phyloP scores from a whole-genome alignment of 1,140 invertebrate genomes.

The Bombyx mandarina region DNA sequence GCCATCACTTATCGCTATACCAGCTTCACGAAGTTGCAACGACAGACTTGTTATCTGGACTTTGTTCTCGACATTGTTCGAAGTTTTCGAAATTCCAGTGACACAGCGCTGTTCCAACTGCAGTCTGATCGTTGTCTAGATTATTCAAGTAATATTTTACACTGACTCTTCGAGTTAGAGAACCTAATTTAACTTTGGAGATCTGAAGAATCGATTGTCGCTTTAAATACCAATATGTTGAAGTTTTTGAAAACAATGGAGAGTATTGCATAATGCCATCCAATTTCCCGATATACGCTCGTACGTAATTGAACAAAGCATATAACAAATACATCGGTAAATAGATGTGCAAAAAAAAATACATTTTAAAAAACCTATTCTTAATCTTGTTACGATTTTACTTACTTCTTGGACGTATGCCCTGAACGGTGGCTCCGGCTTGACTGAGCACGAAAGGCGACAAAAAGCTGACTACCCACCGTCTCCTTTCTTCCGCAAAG shows the following conservation, averaged over 20 bases:
- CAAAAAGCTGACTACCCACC: no score
- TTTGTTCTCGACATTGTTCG: slow-evolving; percentile 4
- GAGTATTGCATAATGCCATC: no score
- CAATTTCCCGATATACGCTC: no score
- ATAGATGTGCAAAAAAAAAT: no score
- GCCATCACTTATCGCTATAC: not conserved
- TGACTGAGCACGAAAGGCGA: no score
- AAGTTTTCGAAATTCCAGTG: slow-evolving; percentile 7
- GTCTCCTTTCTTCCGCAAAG: no score
- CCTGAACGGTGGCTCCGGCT: no score
- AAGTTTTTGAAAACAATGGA: not conserved
- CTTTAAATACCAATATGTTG: not conserved
- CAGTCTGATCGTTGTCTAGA: slow-evolving; percentile 3
- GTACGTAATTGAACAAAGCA: no score
- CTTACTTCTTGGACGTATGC: no score
- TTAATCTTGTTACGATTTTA: no score
- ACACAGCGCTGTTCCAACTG: not conserved
- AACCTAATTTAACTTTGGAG: slow-evolving; percentile 8
- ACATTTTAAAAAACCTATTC: no score
- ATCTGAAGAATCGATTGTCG: not conserved
- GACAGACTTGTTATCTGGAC: slow-evolving; percentile 7
- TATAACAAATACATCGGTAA: no score
- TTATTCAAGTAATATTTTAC: slow-evolving; percentile 1
- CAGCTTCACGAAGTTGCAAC: slow-evolving; percentile 1
- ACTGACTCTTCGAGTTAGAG: not conserved